These are phyloP conservation scores for Andrena praecox DNA, from an alignment of 2,888 invertebrate species.

Conservation along the genomic window DNA sequence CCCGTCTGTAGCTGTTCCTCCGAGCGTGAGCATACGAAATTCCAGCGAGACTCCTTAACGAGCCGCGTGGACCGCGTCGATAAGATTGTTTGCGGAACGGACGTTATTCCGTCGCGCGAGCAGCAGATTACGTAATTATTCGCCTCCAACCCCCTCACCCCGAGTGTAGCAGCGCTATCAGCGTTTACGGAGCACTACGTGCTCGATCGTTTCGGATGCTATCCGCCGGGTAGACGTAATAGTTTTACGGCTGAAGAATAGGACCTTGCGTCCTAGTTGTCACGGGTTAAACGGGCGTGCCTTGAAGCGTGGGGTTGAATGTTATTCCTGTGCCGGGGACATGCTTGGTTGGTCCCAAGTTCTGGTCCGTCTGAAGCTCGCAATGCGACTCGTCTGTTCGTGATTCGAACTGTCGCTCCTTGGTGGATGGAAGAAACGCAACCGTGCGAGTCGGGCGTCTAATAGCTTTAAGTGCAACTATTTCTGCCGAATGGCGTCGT, in stretches of 20 bases:
- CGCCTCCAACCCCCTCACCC: neutral
- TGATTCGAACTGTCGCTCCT: too few species aligned
- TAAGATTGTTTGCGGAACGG: constrained; percentile 71
- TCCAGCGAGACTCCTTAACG: constrained; percentile 68
- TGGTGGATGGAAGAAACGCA: neutral
- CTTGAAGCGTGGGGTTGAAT: neutral
- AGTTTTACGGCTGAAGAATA: constrained; percentile 17
- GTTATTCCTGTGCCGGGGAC: neutral
- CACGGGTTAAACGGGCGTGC: neutral
- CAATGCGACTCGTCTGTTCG: too few species aligned
- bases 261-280: neutral
- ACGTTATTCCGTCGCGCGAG: constrained; percentile 63
- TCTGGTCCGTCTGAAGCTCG: too few species aligned
- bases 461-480: too few species aligned
- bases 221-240: constrained; percentile 38
- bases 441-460: too few species aligned
- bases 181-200: constrained; percentile 40
- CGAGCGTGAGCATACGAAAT: constrained; percentile 70
- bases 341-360: too few species aligned
- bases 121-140: constrained; percentile 69
- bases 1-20: constrained; percentile 8
- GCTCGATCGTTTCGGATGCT: constrained; percentile 24
- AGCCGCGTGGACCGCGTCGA: constrained; percentile 70
- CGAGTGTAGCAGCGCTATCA: constrained; percentile 35
- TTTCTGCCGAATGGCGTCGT: too few species aligned